phyloP scores from a whole-genome alignment of 1,140 invertebrate species.

The Fragariocoptes setiger region DNA sequence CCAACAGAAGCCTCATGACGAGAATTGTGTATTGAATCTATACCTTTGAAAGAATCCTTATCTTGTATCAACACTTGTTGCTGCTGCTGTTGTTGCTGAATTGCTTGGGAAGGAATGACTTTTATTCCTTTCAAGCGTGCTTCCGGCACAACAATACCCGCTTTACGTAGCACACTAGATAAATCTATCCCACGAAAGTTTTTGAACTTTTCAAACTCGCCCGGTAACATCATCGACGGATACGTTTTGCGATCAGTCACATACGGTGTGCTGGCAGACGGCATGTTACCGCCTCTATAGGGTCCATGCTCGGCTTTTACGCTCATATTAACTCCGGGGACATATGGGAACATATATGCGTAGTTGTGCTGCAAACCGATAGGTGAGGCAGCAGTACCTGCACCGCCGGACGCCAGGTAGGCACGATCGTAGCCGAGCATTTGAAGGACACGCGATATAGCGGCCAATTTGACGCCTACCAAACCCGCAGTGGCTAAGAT shows the following conservation, averaged over 20 bases:
- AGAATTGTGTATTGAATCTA: too few species aligned
- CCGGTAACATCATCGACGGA: background rate
- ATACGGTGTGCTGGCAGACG: background rate
- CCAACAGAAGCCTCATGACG: too few species aligned
- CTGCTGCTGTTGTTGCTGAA: too few species aligned
- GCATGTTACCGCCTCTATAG: background rate
- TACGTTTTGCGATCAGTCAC: background rate
- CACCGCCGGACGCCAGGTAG: background rate
- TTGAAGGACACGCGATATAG: background rate
- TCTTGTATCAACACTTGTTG: too few species aligned
- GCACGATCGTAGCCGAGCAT: slow-evolving; percentile 5
- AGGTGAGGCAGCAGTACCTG: background rate
- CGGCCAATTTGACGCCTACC: background rate
- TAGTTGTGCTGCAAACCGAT: background rate
- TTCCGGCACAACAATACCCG: too few species aligned
- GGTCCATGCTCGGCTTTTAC: background rate
- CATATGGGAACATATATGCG: background rate
- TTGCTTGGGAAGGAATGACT: too few species aligned
- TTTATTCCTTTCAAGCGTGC: too few species aligned
- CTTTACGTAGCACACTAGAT: too few species aligned
- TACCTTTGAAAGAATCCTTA: too few species aligned
- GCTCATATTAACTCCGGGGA: background rate
- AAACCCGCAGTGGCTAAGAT: background rate
- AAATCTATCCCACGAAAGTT: too few species aligned
- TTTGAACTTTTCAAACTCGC: background rate